Evolutionary conservation across 2,888 invertebrate genomes (phyloP), one percentile per base, ranked within the genome.

Genomic region (Aphidoletes aphidimyza): DNA sequence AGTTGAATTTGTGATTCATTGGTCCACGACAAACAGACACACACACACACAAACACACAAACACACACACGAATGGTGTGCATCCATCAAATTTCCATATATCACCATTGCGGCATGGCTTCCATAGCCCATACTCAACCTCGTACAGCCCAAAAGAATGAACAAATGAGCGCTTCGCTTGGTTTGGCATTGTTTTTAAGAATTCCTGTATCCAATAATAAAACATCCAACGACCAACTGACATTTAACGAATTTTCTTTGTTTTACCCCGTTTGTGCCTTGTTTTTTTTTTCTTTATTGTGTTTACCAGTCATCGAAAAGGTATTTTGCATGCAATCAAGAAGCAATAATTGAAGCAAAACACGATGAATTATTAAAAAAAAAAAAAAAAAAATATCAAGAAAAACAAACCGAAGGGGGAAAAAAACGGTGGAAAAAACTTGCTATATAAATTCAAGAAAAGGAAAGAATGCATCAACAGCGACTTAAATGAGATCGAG

Each of bases 161-260:
- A 69, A 69, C 34, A 34, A 17, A 6, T 26, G 22, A 26, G 1
- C 22, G 26, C 69, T 69, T 3, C 69, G 34, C 69, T 30, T 34
- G 1, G 69, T 30, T 11, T 69, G 69, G 34, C 30, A 34, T 69
- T 69, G 69, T 69, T 17, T 69, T 69, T n/a, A n/a, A 30, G 30
- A 69, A 69, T 69, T 30, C 69, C 34, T 39, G 78, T 19, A 78
- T 17, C n/a, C 54, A 54, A 22, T 22, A 54, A 22, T 17, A 78
- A n/a, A 81, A 81, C 19, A 37, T 37, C 19, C n/a, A 37, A 37
- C 81, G 81, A 81, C 81, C 81, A 81, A 37, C 81, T 81, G 81
- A 81, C 81, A 81, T 81, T 81, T 81, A 81, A 81, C 81, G 81
- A 81, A 19, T 81, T 81, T 81, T 81, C 37, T 37, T 81, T 69